Evolutionary conservation across 2,888 invertebrate species (phyloP), one percentile per base, ranked within the genome.

Genomic region (Erebia epiphron): DNA sequence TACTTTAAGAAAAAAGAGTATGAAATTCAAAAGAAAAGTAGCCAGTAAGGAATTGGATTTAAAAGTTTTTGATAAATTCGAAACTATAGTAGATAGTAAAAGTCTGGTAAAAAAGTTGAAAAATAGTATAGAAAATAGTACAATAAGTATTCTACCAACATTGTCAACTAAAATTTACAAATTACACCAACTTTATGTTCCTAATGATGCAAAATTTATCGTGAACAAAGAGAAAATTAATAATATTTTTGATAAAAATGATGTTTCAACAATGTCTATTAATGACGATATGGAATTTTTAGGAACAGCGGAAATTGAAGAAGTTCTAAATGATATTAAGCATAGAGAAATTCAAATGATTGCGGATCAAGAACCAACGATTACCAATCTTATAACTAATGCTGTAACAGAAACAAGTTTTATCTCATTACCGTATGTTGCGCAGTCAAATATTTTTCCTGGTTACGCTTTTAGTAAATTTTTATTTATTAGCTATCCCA

Each of bases 241-340:
- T 21, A 66, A 58, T 58, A 18, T 14, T 35, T 64, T 57, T 18
- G 16, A 46, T 14, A 18, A 21, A 43, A 70, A 68, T 26, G 52
- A 60, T 21, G 21, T 56, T 18, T n/a, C 49, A 18, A 62, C 65
- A 41, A 58, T 70, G 16, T 50, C 62, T 54, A 54, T 60, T 18
- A 71, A 46, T 67, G 60, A 60, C 49, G 60, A 69, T 46, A 21
- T 46, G 10, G 57, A 69, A 7, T 54, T 52, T 26, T 49, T 66
- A 13, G 82, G 79, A 0, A 86, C 86, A 10, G 83, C 81, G 2
- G 80, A 84, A 71, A 81, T 90, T 62, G 90, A 90, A 79, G 75
- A 72, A 18, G 68, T 89, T 57, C 78, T 91, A 0, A 82, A 85
- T 69, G 79, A 83, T 70, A 84, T 88, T 14, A 90, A 89, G 79